A percentile compares a stretch with the other conserved stretches of the same genome.
Conservation (phyloP, 2,113 vertebrate species). For the Nothocercus julius region DNA sequence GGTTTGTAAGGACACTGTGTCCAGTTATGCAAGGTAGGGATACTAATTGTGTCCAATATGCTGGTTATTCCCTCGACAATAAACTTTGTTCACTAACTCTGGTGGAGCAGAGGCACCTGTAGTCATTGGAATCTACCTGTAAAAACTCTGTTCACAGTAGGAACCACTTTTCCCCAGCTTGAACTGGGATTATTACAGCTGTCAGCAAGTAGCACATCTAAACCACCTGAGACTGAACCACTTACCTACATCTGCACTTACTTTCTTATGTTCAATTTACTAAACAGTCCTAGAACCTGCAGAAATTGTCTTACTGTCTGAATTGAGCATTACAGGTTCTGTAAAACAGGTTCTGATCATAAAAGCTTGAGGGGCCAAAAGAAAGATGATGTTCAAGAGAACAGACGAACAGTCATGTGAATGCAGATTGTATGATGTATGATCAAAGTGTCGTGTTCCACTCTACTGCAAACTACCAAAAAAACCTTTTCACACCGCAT, state of each 20-base stretch:
- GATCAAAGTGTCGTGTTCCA: not conserved
- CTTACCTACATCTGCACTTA: not conserved
- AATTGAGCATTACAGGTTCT: not conserved
- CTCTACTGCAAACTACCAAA: not conserved
- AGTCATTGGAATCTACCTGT: not conserved
- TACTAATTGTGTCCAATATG: no score
- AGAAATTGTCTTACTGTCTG: not conserved
- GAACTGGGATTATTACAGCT: not conserved
- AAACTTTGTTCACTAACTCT: not conserved
- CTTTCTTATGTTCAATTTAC: not conserved
- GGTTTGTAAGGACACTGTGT: not conserved
- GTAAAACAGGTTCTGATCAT: no score
- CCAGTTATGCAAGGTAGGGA: not conserved
- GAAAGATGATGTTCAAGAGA: not conserved
- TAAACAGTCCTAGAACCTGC: not conserved
- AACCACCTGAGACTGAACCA: not conserved
- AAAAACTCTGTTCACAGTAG: not conserved
- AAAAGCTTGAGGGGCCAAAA: not conserved
- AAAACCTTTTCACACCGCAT: accelerated
- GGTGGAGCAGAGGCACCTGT: not conserved
- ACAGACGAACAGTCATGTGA: not conserved
- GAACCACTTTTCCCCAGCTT: not conserved
- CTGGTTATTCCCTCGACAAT: not conserved
- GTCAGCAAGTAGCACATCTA: not conserved
- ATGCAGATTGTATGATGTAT: not conserved